Base-by-base conservation (phyloP, 1,140 invertebrate species). In the Vanessa tameamea region DNA sequence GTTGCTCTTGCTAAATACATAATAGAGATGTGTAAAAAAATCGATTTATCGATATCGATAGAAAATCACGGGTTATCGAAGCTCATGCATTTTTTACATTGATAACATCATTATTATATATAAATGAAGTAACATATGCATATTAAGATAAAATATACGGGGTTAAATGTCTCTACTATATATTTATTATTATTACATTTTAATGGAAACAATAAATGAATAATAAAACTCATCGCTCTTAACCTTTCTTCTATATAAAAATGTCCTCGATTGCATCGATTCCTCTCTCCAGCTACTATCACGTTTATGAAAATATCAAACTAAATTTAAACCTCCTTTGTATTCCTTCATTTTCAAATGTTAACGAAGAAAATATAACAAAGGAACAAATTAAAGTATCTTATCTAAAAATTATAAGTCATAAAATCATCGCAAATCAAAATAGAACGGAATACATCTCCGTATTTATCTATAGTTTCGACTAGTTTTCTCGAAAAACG, bases 191-290 rank as follows among this genome's bases (percentile, higher is more conserved):
- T 13, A 72, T 76, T 83, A 88, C 80, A 88, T 87, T 88, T 82
- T 75, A 86, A 89, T 87, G 75, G 85, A 90, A 90, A 92, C 85
- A 92, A 92, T 91, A 92, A 92, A 90, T 91, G 89, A 86, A 92
- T 90, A 91, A 91, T 90, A 91, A 92, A 92, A 92, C 90, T 76
- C 74, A 79, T 80, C 80, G 76, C 82, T 79, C 82, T 76, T 73
- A 78, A 78, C 78, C 79, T 71, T 76, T 78, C 79, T 15, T 85
- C 76, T 77, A 80, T 84, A 84, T 80, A 84, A 85, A 84, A 81
- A 87, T 69, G 74, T 83, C 72, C 75, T 83, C 78, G 82, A 79
- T 82, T 72, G 70, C 76, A 73, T 80, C 81, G 79, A 78, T 66
- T 76, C 76, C 74, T 77, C 8, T 57, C 73, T 72, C 72, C 77